Evolutionary conservation across 1,140 invertebrate genomes (phyloP).

Genomic region (Anadara kagoshimensis): DNA sequence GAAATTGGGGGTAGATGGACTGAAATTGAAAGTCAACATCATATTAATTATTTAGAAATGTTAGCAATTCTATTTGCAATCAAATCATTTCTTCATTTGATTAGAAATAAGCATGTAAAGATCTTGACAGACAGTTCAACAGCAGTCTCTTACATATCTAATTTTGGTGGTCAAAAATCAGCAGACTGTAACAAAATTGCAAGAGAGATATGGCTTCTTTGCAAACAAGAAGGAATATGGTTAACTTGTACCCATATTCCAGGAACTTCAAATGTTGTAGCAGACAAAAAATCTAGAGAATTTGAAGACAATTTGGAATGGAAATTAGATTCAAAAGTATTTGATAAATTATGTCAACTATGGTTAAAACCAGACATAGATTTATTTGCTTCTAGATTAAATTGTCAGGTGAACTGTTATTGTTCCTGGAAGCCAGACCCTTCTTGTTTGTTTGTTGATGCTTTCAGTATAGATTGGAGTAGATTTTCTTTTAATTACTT

Average conservation of each 20-base stretch:
- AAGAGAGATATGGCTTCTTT: no score
- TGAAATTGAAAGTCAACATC: no score
- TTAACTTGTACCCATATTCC: no score
- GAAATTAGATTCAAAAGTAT: conserved; percentile 20
- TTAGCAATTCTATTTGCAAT: no score
- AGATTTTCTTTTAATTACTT: conserved; percentile 17
- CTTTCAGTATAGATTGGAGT: conserved; percentile 28
- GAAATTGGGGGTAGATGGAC: no score
- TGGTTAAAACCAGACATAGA: conserved; percentile 25
- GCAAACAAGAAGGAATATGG: no score
- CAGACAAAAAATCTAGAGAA: conserved; percentile 2
- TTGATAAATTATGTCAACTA: conserved; percentile 11
- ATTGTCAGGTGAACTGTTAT: conserved; percentile 17
- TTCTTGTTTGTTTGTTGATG: conserved; percentile 18
- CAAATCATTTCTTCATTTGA: no score
- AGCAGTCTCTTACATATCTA: conserved; percentile 24
- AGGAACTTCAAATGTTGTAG: no score
- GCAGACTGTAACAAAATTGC: no score
- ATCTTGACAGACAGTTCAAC: conserved; percentile 25
- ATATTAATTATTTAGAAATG: no score
- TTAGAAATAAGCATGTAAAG: conserved; percentile 29
- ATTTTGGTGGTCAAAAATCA: conserved; percentile 30
- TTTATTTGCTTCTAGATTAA: conserved; percentile 31
- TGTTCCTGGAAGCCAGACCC: conserved; percentile 29
- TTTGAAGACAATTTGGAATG: conserved; percentile 28